A percentile compares a stretch with the other conserved stretches of the same genome.
These are phyloP conservation scores for Seriola dumerili DNA, from an alignment of 2,113 vertebrate genomes.

Conservation along the genomic window DNA sequence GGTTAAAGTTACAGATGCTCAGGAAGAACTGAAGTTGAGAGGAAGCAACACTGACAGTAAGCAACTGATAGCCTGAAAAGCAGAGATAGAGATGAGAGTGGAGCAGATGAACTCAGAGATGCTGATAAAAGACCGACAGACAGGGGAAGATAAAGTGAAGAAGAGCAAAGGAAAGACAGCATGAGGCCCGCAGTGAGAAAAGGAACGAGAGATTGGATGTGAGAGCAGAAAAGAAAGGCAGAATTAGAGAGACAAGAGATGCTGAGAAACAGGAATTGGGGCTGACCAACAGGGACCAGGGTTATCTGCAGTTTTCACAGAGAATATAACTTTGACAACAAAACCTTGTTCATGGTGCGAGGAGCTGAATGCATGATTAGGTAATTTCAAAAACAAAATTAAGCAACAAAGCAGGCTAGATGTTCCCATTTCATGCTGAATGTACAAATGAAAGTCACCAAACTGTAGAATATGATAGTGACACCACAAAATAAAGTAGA, in stretches of 20 bases:
- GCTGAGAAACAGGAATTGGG: constrained; percentile 37
- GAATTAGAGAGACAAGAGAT: constrained; percentile 33
- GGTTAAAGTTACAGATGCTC: constrained; percentile 15
- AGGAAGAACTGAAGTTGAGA: background rate
- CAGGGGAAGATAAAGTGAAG: constrained; percentile 27
- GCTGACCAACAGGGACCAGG: constrained; percentile 42
- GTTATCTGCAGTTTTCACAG: constrained; percentile 40
- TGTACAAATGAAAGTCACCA: constrained; percentile 13
- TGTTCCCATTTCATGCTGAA: background rate
- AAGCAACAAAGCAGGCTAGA: constrained; percentile 11
- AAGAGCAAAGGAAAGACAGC: constrained; percentile 26
- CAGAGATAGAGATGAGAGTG: constrained; percentile 27
- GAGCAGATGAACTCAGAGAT: constrained; percentile 33
- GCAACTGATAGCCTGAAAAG: constrained; percentile 20
- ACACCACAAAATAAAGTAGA: background rate
- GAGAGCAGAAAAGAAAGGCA: constrained; percentile 49
- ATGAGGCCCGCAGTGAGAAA: constrained; percentile 19
- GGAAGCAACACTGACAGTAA: constrained; percentile 1
- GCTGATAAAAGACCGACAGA: constrained; percentile 55
- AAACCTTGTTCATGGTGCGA: background rate
- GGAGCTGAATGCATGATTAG: background rate
- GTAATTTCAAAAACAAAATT: constrained; percentile 4
- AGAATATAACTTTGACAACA: constrained; percentile 31
- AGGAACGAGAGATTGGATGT: constrained; percentile 28
- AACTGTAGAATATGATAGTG: background rate